These are phyloP conservation scores for Tyrophagus putrescentiae DNA, from an alignment of 1,140 invertebrate species.

Conservation along the genomic window DNA sequence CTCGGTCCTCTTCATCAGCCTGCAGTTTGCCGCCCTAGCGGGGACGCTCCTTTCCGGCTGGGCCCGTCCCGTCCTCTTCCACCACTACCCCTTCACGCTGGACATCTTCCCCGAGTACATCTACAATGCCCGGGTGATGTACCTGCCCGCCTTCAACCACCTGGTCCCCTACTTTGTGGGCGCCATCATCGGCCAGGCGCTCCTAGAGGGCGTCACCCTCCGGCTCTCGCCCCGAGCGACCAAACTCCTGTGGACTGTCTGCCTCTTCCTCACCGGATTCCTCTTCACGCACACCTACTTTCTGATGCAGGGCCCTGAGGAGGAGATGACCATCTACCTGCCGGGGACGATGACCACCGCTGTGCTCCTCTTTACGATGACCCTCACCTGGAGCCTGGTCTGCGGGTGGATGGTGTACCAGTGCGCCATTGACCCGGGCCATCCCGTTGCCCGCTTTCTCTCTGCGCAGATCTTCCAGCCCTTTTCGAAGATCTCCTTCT, in stretches of 20 bases:
- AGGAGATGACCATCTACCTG: not conserved
- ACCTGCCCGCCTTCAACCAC: not conserved
- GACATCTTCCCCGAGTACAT: not conserved
- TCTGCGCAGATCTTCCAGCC: constrained; percentile 17
- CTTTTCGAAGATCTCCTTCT: constrained; percentile 10
- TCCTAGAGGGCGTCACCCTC: not conserved
- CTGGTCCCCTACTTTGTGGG: constrained; percentile 13
- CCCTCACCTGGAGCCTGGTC: not conserved
- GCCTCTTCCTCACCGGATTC: not conserved
- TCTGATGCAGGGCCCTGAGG: not conserved
- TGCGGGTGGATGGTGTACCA: constrained; percentile 14
- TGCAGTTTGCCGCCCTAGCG: not conserved
- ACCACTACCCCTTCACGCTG: not conserved
- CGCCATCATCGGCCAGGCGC: not conserved
- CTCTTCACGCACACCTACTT: not conserved
- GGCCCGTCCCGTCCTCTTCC: not conserved
- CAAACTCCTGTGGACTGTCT: not conserved
- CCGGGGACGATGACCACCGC: not conserved
- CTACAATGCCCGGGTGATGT: not conserved
- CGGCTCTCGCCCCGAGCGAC: not conserved
- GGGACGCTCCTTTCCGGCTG: not conserved
- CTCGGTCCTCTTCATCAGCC: too few relatives aligned
- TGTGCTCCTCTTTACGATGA: not conserved
- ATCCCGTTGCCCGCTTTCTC: not conserved
- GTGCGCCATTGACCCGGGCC: not conserved